Base-by-base conservation (phyloP, 2,888 invertebrate genomes). In the Pseudococcus viburni region DNA sequence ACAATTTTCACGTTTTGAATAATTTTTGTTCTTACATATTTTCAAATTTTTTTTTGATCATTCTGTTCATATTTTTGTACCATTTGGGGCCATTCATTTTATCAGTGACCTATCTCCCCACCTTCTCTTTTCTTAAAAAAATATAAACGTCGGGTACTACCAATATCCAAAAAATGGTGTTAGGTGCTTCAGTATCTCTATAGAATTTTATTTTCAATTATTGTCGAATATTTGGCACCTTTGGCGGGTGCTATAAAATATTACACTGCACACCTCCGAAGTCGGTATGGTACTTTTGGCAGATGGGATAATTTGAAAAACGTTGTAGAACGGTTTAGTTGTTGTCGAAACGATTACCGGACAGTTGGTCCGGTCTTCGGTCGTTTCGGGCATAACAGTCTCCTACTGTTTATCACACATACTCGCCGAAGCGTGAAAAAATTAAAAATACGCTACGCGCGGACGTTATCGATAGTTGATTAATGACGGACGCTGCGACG, bases 311-410 rank as follows among this genome's bases (percentile, higher is more conserved):
- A 83, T 83, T 83, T 83, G 80, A 83, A 46, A 83, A 83, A 83
- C 80, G 80, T 83, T 83, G 80, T 46, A 83, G 42, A 90, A 89
- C 88, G 90, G 90, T 87, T 89, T 89, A 85, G 89, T 89, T n/a
- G 89, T 73, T 90, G 42, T 42, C 42, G 90, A 89, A 89, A 90
- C 90, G 91, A 90, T 91, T 90, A 83, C 80, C 19, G 80, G 80
- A 46, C 22, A 46, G 80, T 46, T 46, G 33, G 33, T 11, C 46
- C 46, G 80, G 46, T 46, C 42, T 11, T 83, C 46, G 80, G 46
- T 46, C 42, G 46, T 33, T 73, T 83, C 80, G 46, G 46, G 33
- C 22, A 83, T 83, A 83, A 46, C 80, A 19, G 80, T 83, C 80
- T 83, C 33, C 73, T 33, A 46, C 42, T 46, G 80, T 83, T 83